Conservation (phyloP, 2,113 vertebrate genomes). For the Strigops habroptila region DNA sequence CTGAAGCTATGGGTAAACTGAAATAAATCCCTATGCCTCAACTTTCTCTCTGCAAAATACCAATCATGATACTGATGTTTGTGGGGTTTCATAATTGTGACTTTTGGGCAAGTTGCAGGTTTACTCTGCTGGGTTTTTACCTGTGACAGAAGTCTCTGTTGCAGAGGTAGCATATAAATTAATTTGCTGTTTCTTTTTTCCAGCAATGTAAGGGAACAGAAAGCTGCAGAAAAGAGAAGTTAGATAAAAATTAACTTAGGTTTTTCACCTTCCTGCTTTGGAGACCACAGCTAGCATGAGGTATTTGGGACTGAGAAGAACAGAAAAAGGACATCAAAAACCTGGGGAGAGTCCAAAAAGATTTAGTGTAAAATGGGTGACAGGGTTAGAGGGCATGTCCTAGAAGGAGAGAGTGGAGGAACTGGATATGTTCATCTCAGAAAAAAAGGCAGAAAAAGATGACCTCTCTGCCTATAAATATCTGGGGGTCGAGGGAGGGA, state of each 20-base stretch:
- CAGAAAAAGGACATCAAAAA: constrained; percentile 37
- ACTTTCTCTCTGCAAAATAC: background rate
- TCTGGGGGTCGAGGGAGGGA: constrained; percentile 13
- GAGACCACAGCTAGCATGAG: background rate
- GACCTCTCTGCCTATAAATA: constrained; percentile 62
- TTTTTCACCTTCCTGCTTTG: background rate
- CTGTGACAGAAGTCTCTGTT: background rate
- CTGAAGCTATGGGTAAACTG: background rate
- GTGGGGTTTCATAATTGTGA: background rate
- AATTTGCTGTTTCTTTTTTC: background rate
- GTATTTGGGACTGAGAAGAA: constrained; percentile 8
- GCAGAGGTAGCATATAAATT: background rate
- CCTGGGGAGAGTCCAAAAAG: constrained; percentile 57
- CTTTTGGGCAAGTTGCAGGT: background rate
- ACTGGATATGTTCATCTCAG: constrained; percentile 25
- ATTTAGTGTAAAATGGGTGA: constrained; percentile 44
- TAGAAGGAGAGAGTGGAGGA: constrained; percentile 69
- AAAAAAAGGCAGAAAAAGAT: constrained; percentile 41
- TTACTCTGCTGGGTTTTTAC: background rate
- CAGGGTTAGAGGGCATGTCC: constrained; percentile 60
- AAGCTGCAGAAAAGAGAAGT: background rate
- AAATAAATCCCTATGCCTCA: background rate
- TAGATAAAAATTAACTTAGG: background rate
- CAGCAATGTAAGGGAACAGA: background rate
- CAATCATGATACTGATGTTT: fast-evolving